A percentile compares a stretch with the other conserved stretches of the same genome.
phyloP scores from a whole-genome alignment of 2,888 invertebrate species.

The Cynaeus angustus region DNA sequence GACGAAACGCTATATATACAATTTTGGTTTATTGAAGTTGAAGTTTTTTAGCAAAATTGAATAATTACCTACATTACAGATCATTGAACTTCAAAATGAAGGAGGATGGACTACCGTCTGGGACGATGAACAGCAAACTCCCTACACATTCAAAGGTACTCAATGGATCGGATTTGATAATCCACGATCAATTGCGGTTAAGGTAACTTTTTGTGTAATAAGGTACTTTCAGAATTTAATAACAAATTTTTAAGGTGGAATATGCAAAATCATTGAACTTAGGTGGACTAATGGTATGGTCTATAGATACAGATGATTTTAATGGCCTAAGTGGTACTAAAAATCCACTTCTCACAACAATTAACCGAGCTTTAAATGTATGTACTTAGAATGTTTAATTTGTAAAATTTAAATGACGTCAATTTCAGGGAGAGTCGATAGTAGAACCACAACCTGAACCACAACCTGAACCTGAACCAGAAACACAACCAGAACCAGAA shows the following conservation, averaged over 20 bases:
- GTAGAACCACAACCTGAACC: slow-evolving; percentile 15
- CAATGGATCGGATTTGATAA: slow-evolving; percentile 57
- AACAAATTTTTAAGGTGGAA: slow-evolving; percentile 66
- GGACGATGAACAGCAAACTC: slow-evolving; percentile 55
- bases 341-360: slow-evolving; percentile 77
- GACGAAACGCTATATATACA: too few relatives aligned
- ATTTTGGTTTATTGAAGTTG: too few relatives aligned
- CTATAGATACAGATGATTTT: slow-evolving; percentile 87
- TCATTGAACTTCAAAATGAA: slow-evolving; percentile 73
- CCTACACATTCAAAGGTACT: slow-evolving; percentile 53
- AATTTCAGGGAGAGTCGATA: slow-evolving; percentile 2
- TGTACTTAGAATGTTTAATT: slow-evolving; percentile 41
- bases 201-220: slow-evolving; percentile 32
- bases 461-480: slow-evolving; percentile 18
- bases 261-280: slow-evolving; percentile 70
- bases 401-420: background rate
- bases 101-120: slow-evolving; percentile 68
- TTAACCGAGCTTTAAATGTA: slow-evolving; percentile 70
- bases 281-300: slow-evolving; percentile 85
- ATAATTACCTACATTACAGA: slow-evolving; percentile 62
- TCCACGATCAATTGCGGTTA: slow-evolving; percentile 51
- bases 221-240: too few relatives aligned
- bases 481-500: background rate
- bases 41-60: too few relatives aligned
- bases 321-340: slow-evolving; percentile 75